Percentiles rank a stretch among this genome's conserved stretches.
These are phyloP conservation scores for Hoplias malabaricus DNA, from an alignment of 2,113 vertebrate species.

Conservation along the genomic window DNA sequence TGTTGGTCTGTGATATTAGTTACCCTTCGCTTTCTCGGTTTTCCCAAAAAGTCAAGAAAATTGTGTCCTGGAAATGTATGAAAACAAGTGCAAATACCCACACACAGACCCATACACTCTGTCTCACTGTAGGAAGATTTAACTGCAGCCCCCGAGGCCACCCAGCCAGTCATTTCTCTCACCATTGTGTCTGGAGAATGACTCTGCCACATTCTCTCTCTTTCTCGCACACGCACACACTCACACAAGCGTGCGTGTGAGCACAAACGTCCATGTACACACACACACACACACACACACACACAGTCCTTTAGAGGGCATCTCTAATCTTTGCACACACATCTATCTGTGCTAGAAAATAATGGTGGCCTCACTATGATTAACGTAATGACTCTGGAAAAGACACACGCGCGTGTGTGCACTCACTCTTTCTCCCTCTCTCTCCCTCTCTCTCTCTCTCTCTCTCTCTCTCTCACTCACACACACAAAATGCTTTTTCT, in stretches of 20 bases:
- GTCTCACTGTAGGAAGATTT: slow-evolving; percentile 22
- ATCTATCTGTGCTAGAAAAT: slow-evolving; percentile 41
- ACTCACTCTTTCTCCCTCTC: too few species aligned
- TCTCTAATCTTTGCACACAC: slow-evolving; percentile 42
- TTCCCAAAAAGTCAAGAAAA: not conserved
- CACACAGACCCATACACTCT: slow-evolving; percentile 18
- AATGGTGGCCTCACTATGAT: slow-evolving; percentile 37
- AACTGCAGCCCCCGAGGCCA: slow-evolving; percentile 15
- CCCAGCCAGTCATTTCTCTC: slow-evolving; percentile 24
- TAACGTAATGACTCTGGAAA: slow-evolving; percentile 31
- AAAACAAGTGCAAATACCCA: slow-evolving; percentile 14
- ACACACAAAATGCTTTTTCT: slow-evolving; percentile 38
- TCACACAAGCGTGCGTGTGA: too few species aligned
- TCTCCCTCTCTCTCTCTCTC: too few species aligned
- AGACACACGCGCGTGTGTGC: slow-evolving; percentile 16
- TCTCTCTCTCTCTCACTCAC: slow-evolving; percentile 22
- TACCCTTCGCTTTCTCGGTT: not conserved
- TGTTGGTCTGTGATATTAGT: not conserved
- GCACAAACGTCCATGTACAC: slow-evolving; percentile 19
- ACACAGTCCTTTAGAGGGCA: slow-evolving; percentile 29
- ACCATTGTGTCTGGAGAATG: slow-evolving; percentile 29
- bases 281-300: not conserved
- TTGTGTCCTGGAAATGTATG: not conserved
- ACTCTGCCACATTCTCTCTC: not conserved
- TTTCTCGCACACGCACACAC: slow-evolving; percentile 8